Evolutionary conservation across 53 echinoderm and acorn worm genomes (phyloP).

Genomic region (Zoroaster sp.): DNA sequence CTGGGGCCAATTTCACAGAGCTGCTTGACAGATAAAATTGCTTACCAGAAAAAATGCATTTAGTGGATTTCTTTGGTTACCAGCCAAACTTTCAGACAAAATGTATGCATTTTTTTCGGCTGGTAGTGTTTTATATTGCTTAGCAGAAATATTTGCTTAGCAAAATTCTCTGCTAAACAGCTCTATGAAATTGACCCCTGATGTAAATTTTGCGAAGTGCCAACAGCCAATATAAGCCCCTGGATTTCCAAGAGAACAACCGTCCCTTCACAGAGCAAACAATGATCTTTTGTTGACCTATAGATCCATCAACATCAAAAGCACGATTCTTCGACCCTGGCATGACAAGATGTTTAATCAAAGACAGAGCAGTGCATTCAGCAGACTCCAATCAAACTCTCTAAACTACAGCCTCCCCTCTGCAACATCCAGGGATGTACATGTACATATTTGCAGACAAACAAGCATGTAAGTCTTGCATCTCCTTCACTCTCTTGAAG

Average conservation of each 20-base stretch:
- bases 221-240: neutral
- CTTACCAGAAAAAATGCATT: too few species aligned
- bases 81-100: too few species aligned
- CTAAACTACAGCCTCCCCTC: too few species aligned
- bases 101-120: too few species aligned
- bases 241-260: neutral
- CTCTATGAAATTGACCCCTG: too few species aligned
- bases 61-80: too few species aligned
- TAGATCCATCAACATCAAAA: neutral
- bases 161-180: too few species aligned
- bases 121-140: too few species aligned
- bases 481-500: neutral
- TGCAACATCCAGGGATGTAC: neutral
- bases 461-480: neutral
- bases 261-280: neutral
- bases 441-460: neutral
- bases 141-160: too few species aligned
- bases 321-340: neutral
- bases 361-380: neutral
- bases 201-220: too few species aligned
- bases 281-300: neutral
- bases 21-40: too few species aligned
- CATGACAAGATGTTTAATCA: neutral
- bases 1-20: too few species aligned
- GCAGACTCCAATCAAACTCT: neutral